Evolutionary conservation across 2,113 vertebrate species (phyloP).

Genomic region (Rhegmatorhina hoffmannsi): DNA sequence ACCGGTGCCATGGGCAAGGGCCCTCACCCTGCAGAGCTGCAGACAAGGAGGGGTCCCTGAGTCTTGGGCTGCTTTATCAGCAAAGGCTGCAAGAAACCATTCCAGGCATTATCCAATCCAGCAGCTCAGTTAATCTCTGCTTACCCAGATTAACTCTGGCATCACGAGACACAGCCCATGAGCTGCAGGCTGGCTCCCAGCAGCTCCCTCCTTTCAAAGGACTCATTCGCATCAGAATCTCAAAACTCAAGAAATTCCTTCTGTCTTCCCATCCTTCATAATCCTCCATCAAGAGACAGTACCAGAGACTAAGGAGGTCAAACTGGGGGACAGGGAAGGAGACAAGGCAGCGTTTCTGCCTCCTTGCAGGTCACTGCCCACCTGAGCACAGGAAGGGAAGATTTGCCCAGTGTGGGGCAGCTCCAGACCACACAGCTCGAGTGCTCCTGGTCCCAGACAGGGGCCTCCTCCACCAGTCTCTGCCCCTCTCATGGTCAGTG

Average conservation of each 20-base stretch:
- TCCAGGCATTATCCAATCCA: neutral
- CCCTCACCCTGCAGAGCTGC: neutral
- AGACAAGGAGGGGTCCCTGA: neutral
- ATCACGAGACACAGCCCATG: neutral
- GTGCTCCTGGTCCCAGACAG: neutral
- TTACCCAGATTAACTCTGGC: conserved; percentile 14
- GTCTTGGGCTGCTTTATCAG: neutral
- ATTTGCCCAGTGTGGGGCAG: neutral
- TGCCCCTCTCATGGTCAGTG: neutral
- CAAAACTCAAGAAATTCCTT: neutral
- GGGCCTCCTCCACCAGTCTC: neutral
- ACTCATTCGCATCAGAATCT: neutral
- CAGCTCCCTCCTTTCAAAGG: neutral
- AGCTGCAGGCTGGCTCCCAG: neutral
- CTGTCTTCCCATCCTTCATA: conserved; percentile 3
- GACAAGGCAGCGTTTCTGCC: neutral
- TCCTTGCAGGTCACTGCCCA: neutral
- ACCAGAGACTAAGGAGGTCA: neutral
- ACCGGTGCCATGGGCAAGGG: neutral
- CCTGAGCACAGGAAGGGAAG: neutral
- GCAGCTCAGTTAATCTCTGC: conserved; percentile 32
- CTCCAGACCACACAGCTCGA: neutral
- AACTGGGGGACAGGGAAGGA: neutral
- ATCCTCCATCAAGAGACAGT: neutral
- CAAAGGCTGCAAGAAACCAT: neutral